Base-by-base conservation (phyloP, 2,797 vertebrate genomes). In the Clarias laeviceps region DNA sequence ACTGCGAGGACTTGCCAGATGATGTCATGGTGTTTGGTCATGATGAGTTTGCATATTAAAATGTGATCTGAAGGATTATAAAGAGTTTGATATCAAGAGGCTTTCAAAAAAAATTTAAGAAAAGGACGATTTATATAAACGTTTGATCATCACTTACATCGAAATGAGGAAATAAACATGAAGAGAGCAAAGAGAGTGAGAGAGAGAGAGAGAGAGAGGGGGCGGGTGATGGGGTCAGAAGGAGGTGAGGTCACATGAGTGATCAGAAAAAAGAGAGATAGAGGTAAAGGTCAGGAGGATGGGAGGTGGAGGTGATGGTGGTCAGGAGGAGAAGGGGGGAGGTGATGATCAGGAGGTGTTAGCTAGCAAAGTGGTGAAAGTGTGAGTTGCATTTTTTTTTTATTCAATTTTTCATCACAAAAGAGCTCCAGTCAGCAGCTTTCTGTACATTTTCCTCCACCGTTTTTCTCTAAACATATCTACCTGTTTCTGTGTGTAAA, bases 331-430 rank as follows among this genome's bases (percentile, higher is more conserved):
- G 40, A 37, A 40, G 34, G 8, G 22, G 24, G 37, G 37, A 50
- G 68, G 34, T 40, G 45, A 74, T 0, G 22, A 7, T 27, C 24
- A 54, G 24, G 4, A 27, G 40, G 14, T n/a, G n/a, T 50, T 50
- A 70, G 24, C 24, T 17, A 76, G 73, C 50, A 9, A 20, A 76
- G 50, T 74, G 72, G 70, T 54, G n/a, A 73, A 45, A 54, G 73
- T 29, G 69, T 45, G n/a, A 17, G 40, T 5, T 0, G 37, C 37
- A 24, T 24, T 3, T 15, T n/a, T 69, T 40, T n/a, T 50, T 45
- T 11, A 45, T 34, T 34, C 3, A 1, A 34, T 34, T 34, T 45
- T 12, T 72, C 70, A n/a, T 40, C 68, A 37, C 18, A 37, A 72
- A 72, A 24, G 12, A 50, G 70, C 11, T 74, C 45, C 24, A 18